A percentile compares a stretch with the other conserved stretches of the same genome.
Conservation (phyloP, 2,888 invertebrate genomes). For the Diarsia brunnea region DNA sequence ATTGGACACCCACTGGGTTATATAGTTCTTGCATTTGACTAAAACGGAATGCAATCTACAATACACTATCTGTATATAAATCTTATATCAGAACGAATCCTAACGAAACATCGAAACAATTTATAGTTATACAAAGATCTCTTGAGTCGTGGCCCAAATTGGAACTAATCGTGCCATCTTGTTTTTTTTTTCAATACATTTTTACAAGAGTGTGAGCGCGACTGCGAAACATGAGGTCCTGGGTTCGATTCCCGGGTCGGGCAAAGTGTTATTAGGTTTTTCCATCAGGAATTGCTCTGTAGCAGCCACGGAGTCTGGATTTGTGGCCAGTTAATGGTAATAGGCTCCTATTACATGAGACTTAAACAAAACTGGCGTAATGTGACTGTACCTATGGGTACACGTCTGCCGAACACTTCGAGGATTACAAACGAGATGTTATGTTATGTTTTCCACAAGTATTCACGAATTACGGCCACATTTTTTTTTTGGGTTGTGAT, state of each 20-base stretch:
- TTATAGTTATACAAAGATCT: not conserved
- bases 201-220: not conserved
- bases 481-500: too few species aligned
- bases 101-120: slow-evolving; percentile 5
- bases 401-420: too few species aligned
- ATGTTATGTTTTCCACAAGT: not conserved
- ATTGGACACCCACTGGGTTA: slow-evolving; percentile 21
- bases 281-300: not conserved
- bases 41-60: slow-evolving; percentile 19
- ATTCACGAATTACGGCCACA: too few species aligned
- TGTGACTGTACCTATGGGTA: too few species aligned
- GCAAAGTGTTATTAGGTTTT: too few species aligned
- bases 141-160: not conserved
- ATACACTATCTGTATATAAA: not conserved
- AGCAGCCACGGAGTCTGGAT: too few species aligned
- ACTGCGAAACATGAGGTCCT: not conserved
- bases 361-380: too few species aligned
- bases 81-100: slow-evolving; percentile 16
- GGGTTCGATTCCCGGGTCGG: not conserved
- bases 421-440: not conserved
- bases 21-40: slow-evolving; percentile 18
- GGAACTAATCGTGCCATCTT: not conserved
- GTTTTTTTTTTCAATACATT: not conserved
- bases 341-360: too few species aligned
- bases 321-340: too few species aligned